Base-by-base conservation (phyloP, 2,113 vertebrate genomes). In the Patagioenas fasciata region DNA sequence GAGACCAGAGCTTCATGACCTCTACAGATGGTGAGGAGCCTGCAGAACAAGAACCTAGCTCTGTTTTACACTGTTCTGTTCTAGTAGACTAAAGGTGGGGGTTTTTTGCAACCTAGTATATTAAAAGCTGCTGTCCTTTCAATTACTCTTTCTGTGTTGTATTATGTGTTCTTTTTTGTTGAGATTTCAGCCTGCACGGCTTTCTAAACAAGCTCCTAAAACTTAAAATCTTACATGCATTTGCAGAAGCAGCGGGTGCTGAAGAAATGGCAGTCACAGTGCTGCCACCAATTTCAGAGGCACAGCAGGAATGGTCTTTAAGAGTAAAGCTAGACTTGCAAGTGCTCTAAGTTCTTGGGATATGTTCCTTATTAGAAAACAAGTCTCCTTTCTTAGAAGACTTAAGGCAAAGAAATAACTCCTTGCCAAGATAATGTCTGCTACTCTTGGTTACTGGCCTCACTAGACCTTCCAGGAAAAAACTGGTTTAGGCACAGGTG, bases 261-360 rank as follows among this genome's bases (percentile, higher is more conserved):
- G 3, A 84, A 56, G 69, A 84, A 91, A 57, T 20, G 69, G 56
- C 80, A 57, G 64, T 78, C 91, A 47, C 19, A 64, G 70, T 48
- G 56, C 80, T 93, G 91, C 48, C 86, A 89, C 89, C 77, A 60
- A 81, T 93, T 96, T 85, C 73, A 48, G 58, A 71, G 69, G 60
- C 88, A 81, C 91, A 91, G 94, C 67, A 88, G 83, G 94, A 84
- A 42, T 10, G 47, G 44, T 73, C 51, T 94, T 96, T 78, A 83
- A 67, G 73, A 71, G 69, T 42, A 60, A 69, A 86, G 18, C 57
- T 73, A 91, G 56, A 74, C 29, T 42, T 74, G 42, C 2, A 91
- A 78, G 56, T 5, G 4, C 34, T 81, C 32, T 26, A 32, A n/a
- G 34, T 67, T 88, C 91, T 92, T 32, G 32, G 28, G 17, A 9